Evolutionary conservation across 2,888 invertebrate genomes (phyloP).

Genomic region (Spialia ferax): DNA sequence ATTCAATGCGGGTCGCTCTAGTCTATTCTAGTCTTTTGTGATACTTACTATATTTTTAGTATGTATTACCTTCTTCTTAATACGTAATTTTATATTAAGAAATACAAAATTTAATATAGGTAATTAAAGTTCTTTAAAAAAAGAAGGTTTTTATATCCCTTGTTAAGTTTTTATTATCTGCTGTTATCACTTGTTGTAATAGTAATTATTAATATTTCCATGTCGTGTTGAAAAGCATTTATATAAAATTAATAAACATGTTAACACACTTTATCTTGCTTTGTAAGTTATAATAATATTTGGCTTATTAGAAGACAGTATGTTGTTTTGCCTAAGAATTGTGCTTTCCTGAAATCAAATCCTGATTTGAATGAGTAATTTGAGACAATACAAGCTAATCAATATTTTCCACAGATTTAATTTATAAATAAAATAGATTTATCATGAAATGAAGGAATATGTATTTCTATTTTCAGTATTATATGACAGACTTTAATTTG

Average conservation of each 20-base stretch:
- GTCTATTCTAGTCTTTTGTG: neutral
- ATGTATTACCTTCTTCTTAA: neutral
- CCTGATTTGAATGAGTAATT: no score
- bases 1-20: neutral
- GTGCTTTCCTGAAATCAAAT: no score
- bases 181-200: neutral
- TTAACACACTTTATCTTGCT: neutral
- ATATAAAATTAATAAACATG: neutral
- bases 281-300: neutral
- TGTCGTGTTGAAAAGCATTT: neutral
- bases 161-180: neutral
- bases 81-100: neutral
- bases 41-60: neutral
- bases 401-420: no score
- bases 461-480: no score
- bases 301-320: no score
- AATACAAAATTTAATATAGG: neutral
- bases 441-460: no score
- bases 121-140: neutral
- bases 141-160: neutral
- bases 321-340: no score
- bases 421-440: no score
- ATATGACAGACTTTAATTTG: no score
- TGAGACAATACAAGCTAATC: no score
- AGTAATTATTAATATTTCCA: neutral